Percentiles rank a stretch among this genome's conserved stretches.
phyloP scores from a whole-genome alignment of 1,140 invertebrate genomes.

The Phenacoccus solenopsis region DNA sequence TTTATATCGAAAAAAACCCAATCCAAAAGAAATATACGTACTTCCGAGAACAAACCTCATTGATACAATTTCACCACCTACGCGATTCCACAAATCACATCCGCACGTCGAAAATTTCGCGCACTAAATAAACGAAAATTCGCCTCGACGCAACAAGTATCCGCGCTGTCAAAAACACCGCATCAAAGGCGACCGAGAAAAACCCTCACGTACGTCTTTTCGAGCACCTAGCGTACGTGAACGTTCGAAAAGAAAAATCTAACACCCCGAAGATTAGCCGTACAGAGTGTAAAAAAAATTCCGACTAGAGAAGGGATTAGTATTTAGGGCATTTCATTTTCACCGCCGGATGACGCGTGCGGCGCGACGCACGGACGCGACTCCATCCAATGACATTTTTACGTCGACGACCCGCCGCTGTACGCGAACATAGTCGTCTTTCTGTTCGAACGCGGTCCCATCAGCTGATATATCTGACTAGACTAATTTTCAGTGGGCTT shows the following conservation, averaged over 20 bases:
- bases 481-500: neutral
- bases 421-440: neutral
- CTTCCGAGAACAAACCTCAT: no score
- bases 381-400: neutral
- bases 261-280: neutral
- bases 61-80: no score
- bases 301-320: neutral
- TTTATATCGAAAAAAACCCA: no score
- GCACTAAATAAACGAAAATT: neutral
- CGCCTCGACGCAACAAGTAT: neutral
- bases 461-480: slow-evolving; percentile 14
- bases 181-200: neutral
- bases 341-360: neutral
- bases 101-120: no score
- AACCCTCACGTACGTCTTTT: neutral
- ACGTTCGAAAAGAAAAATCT: slow-evolving; percentile 1
- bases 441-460: neutral
- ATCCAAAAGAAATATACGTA: no score
- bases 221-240: neutral
- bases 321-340: slow-evolving; percentile 8
- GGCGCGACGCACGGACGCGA: neutral
- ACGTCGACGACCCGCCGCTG: no score
- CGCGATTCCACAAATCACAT: no score
- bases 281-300: slow-evolving; percentile 4
- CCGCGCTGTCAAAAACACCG: neutral